Percentiles rank a stretch among this genome's conserved stretches.
phyloP scores from a whole-genome alignment of 2,888 invertebrate genomes.

The Amblyjoppa fuscipennis region DNA sequence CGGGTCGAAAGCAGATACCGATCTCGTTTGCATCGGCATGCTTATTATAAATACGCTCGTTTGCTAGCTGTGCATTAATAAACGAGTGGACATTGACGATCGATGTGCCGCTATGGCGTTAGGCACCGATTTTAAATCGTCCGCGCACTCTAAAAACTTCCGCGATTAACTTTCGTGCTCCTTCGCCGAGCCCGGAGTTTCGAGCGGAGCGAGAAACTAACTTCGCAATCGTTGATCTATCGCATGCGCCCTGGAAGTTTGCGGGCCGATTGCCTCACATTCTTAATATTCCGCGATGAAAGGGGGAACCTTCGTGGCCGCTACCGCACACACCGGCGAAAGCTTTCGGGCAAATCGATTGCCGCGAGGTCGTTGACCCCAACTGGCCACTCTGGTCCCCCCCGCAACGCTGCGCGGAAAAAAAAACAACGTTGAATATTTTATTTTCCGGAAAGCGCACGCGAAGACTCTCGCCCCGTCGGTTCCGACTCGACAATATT shows the following conservation, averaged over 20 bases:
- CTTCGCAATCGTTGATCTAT: constrained; percentile 55
- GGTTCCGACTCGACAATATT: neutral
- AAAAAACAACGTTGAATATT: constrained; percentile 34
- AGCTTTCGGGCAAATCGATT: constrained; percentile 68
- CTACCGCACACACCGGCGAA: constrained; percentile 20
- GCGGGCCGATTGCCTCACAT: constrained; percentile 35
- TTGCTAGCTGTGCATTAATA: constrained; percentile 1
- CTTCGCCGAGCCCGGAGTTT: neutral
- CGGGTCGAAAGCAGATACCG: constrained; percentile 24
- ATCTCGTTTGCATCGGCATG: constrained; percentile 29
- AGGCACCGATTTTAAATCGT: neutral
- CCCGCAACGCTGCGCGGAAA: neutral
- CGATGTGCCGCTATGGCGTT: neutral
- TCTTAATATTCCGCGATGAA: constrained; percentile 22
- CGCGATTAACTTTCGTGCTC: constrained; percentile 7
- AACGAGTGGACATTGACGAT: neutral
- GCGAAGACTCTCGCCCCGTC: neutral
- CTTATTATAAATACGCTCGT: neutral
- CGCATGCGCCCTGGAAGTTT: constrained; percentile 19
- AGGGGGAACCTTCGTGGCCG: constrained; percentile 1
- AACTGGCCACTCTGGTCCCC: constrained; percentile 24
- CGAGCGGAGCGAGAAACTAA: neutral
- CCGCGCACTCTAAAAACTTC: neutral
- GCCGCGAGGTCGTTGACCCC: constrained; percentile 59
- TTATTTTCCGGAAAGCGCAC: constrained; percentile 18